Base-by-base conservation (phyloP, 2,888 invertebrate species). In the Smittia aterrima region DNA sequence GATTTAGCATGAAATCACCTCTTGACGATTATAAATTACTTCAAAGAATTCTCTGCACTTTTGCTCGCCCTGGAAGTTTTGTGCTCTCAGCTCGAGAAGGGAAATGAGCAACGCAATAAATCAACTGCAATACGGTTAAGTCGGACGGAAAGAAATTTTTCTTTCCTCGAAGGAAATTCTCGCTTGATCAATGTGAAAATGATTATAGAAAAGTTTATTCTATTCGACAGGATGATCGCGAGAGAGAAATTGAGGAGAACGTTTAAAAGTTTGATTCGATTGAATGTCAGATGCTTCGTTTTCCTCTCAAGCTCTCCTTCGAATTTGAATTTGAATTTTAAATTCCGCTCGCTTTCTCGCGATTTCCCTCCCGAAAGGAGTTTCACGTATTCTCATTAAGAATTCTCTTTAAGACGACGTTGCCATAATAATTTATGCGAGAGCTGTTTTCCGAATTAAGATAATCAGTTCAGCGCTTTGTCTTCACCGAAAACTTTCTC, bases 111-210 rank as follows among this genome's bases (percentile, higher is more conserved):
- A 20, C 32, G 41, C 47, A n/a, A 47, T 68, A 68, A 68, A 68
- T 68, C 68, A 68, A 68, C 11, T 68, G 68, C 68, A 68, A 41
- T 58, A 58, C 1, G 20, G 2, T 58, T 4, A 13, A 58, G 22
- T 22, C 22, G 58, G 7, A 3, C 22, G 4, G 22, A 2, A 58
- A 58, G 58, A 22, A 22, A 22, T 38, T 38, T 38, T 38, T 38
- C 38, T 38, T 38, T 38, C 9, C 38, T 38, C n/a, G n/a, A n/a
- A n/a, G n/a, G n/a, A n/a, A n/a, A n/a, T n/a, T n/a, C n/a, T 47
- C 47, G 47, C 47, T 32, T 32, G 32, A 64, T 64, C 64, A 64
- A 64, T 27, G 64, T 27, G 64, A 3, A 6, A 32, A 6, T 32
- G 32, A 32, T 32, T 32, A 9, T 6, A 32, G 32, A 32, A 9